phyloP scores from a whole-genome alignment of 2,888 invertebrate species.

The Scaptomyza cyrtandrae region DNA sequence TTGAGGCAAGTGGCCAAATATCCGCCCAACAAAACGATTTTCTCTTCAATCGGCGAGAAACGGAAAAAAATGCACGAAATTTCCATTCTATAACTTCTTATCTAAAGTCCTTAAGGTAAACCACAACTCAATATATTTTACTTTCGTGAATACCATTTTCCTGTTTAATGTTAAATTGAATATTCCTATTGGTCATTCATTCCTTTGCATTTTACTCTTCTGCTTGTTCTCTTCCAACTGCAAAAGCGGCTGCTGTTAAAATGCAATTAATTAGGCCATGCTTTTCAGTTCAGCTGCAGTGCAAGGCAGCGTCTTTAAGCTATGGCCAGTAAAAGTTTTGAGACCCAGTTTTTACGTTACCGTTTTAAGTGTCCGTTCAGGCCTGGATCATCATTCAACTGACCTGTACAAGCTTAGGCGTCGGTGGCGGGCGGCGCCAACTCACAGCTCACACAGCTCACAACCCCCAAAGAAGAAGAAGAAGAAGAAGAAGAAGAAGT shows the following conservation, averaged over 20 bases:
- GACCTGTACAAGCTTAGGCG: constrained; percentile 8
- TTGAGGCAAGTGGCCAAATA: too few species aligned
- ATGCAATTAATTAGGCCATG: constrained; percentile 41
- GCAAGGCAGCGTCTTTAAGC: not conserved
- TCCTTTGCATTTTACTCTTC: too few species aligned
- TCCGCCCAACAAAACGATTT: too few species aligned
- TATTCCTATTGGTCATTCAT: too few species aligned
- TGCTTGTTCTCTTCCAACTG: not conserved
- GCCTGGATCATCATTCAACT: constrained; percentile 29
- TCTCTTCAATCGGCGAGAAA: too few species aligned
- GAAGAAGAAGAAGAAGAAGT: constrained; percentile 15
- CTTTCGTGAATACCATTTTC: too few species aligned
- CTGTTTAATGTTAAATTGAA: too few species aligned
- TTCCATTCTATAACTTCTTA: too few species aligned
- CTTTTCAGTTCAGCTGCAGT: not conserved
- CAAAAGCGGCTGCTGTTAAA: constrained; percentile 40
- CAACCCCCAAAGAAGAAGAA: constrained; percentile 5
- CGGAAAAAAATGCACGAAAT: too few species aligned
- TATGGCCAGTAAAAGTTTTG: not conserved
- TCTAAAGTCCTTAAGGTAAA: too few species aligned
- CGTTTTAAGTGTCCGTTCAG: not conserved
- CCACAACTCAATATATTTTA: too few species aligned
- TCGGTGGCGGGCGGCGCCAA: constrained; percentile 11
- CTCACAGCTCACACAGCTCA: constrained; percentile 5
- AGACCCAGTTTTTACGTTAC: not conserved